Percentiles rank a stretch among this genome's conserved stretches.
phyloP scores from a whole-genome alignment of 2,797 vertebrate species.

The Lophotriccus pileatus region DNA sequence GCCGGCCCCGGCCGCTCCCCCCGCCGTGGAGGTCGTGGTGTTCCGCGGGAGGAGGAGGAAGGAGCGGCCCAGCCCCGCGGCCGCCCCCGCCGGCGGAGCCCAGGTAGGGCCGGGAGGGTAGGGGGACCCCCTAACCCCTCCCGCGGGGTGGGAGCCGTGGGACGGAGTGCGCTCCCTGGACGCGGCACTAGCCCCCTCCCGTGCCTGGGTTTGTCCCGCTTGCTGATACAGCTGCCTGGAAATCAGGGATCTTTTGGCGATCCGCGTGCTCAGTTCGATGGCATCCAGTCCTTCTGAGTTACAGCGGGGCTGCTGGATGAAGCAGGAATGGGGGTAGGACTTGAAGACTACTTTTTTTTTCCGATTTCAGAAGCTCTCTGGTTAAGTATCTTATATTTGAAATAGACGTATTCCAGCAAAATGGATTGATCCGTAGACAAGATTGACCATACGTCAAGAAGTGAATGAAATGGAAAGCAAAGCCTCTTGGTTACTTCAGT shows the following conservation, averaged over 20 bases:
- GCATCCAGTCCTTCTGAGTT: neutral
- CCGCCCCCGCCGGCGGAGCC: neutral
- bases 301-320: neutral
- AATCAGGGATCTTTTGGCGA: accelerated
- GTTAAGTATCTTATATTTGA: neutral
- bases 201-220: accelerated
- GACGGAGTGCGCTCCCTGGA: neutral
- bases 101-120: neutral
- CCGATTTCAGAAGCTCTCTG: neutral
- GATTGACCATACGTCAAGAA: accelerated
- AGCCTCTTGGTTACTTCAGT: neutral
- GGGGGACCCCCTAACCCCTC: neutral
- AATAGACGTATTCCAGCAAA: neutral
- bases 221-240: too few relatives aligned
- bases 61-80: neutral
- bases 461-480: neutral
- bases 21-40: constrained; percentile 40
- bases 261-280: too few relatives aligned
- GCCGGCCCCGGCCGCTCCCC: neutral
- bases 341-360: neutral
- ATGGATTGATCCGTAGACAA: neutral
- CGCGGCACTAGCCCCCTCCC: neutral
- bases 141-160: neutral
- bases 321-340: neutral
- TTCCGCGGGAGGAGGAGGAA: constrained; percentile 4